phyloP scores from a whole-genome alignment of 2,113 vertebrate species.

The Mellivora capensis region DNA sequence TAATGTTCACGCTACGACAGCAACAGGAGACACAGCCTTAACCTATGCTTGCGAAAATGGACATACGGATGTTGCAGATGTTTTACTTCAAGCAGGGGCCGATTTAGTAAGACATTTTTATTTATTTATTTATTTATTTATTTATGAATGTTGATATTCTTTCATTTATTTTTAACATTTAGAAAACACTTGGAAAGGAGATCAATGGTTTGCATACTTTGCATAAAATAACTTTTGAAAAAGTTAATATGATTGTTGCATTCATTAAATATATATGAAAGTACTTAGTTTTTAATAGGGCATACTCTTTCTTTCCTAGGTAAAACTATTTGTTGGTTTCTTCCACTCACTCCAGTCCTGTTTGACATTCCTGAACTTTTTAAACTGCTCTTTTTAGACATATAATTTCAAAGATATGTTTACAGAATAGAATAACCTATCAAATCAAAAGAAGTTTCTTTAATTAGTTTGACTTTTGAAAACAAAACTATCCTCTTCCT shows the following conservation, averaged over 20 bases:
- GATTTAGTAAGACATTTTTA: conserved; percentile 89
- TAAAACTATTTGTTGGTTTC: conserved; percentile 29
- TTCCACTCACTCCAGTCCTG: not conserved
- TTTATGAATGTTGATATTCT: not conserved
- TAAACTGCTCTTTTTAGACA: conserved; percentile 26
- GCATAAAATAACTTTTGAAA: conserved; percentile 21
- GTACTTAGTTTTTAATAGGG: not conserved
- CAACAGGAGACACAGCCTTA: conserved; percentile 96
- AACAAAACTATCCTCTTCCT: conserved; percentile 27
- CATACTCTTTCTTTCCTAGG: not conserved
- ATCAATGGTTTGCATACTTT: conserved; percentile 21
- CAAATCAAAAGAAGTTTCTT: conserved; percentile 44
- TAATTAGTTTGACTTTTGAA: conserved; percentile 20
- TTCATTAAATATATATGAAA: conserved; percentile 40
- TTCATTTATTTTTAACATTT: conserved; percentile 41
- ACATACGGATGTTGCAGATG: conserved; percentile 98
- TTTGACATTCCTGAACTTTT: conserved; percentile 28
- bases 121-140: conserved; percentile 24
- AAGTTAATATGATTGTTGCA: conserved; percentile 8
- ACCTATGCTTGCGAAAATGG: conserved; percentile 99
- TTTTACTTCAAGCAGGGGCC: conserved; percentile 96
- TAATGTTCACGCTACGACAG: conserved; percentile 98
- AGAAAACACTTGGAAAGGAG: conserved; percentile 22
- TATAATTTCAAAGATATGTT: conserved; percentile 17
- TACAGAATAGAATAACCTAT: conserved; percentile 5